phyloP scores from a whole-genome alignment of 2,888 invertebrate genomes.

The Chalcosyrphus nemorum region DNA sequence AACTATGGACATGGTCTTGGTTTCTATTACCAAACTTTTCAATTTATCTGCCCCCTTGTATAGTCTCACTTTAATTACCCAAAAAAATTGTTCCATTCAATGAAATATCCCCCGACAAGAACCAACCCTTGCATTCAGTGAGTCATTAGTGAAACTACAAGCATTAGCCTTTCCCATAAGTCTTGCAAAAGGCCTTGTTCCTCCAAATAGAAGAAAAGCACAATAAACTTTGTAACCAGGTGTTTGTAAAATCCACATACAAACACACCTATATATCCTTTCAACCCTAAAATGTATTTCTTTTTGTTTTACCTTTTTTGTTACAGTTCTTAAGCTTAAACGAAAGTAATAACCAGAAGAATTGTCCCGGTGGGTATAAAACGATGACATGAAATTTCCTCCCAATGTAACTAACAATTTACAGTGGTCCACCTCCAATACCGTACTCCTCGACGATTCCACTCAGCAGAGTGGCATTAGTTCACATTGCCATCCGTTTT shows the following conservation, averaged over 20 bases:
- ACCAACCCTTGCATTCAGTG: too few relatives aligned
- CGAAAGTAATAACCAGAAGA: constrained; percentile 45
- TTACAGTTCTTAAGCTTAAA: constrained; percentile 49
- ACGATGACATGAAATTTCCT: constrained; percentile 50
- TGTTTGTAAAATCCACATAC: background rate
- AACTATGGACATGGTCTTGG: too few relatives aligned
- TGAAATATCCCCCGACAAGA: too few relatives aligned
- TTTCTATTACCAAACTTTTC: too few relatives aligned
- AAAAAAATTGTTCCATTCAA: too few relatives aligned
- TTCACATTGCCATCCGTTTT: constrained; percentile 63
- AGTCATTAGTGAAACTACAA: too few relatives aligned
- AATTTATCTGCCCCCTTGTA: too few relatives aligned
- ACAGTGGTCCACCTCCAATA: constrained; percentile 20
- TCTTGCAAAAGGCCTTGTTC: too few relatives aligned
- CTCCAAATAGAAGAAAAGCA: too few relatives aligned
- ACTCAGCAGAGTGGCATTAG: constrained; percentile 12
- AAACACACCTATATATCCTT: constrained; percentile 22
- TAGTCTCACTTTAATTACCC: too few relatives aligned
- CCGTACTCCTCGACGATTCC: background rate
- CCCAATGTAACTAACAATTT: constrained; percentile 26
- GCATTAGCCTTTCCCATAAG: too few relatives aligned
- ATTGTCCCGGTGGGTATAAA: constrained; percentile 23
- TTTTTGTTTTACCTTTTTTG: constrained; percentile 1
- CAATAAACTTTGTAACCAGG: constrained; percentile 33
- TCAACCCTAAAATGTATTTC: background rate